Percentiles rank a stretch among this genome's conserved stretches.
Evolutionary conservation across 1,140 invertebrate species (phyloP).

Genomic region (Drosophila mayri): DNA sequence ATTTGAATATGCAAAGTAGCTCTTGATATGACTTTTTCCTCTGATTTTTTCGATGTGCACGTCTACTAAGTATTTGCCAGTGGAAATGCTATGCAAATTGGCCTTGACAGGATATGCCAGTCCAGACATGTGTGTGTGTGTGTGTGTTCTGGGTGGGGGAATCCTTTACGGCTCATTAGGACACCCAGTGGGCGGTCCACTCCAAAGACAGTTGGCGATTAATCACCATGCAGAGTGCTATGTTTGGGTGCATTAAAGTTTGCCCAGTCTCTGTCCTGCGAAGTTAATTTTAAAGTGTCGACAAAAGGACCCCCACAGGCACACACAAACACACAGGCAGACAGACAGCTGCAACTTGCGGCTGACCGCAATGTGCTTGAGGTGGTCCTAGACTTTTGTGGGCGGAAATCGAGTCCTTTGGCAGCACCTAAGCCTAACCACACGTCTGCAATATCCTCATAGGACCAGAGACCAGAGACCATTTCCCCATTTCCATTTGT

Average conservation of each 20-base stretch:
- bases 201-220: slow-evolving; percentile 22
- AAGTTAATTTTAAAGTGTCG: slow-evolving; percentile 70
- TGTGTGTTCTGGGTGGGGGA: not conserved
- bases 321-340: slow-evolving; percentile 10
- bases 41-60: slow-evolving; percentile 19
- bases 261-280: slow-evolving; percentile 31
- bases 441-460: slow-evolving; percentile 47
- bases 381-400: slow-evolving; percentile 26
- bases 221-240: slow-evolving; percentile 20
- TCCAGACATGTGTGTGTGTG: not conserved
- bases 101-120: slow-evolving; percentile 20
- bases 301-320: slow-evolving; percentile 4
- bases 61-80: slow-evolving; percentile 13
- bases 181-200: slow-evolving; percentile 34
- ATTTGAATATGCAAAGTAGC: slow-evolving; percentile 13
- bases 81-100: slow-evolving; percentile 55
- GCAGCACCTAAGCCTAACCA: slow-evolving; percentile 23
- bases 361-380: slow-evolving; percentile 66
- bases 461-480: slow-evolving; percentile 42
- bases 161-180: slow-evolving; percentile 54
- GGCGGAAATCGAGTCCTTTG: slow-evolving; percentile 41
- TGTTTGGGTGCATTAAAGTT: slow-evolving; percentile 34
- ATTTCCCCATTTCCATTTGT: slow-evolving; percentile 64
- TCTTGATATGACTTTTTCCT: not conserved
- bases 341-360: slow-evolving; percentile 49